Conservation (phyloP, 1,140 invertebrate genomes). For the Zelostemma sp. region DNA sequence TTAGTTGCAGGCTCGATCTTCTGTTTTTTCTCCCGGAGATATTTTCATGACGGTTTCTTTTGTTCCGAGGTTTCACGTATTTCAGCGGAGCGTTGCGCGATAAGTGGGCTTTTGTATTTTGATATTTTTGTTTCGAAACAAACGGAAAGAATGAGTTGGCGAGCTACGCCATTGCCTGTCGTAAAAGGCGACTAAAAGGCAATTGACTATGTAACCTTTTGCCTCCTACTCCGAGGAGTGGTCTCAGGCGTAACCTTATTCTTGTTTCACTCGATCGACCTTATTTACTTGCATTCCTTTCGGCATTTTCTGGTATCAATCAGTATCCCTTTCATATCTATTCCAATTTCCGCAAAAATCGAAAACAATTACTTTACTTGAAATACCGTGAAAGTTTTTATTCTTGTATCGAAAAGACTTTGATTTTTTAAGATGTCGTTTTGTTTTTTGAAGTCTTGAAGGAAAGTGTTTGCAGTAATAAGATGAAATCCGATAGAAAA, state of each 20-base stretch:
- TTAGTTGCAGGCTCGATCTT: too few relatives aligned
- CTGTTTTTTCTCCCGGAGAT: too few relatives aligned
- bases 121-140: slow-evolving; percentile 44
- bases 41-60: too few relatives aligned
- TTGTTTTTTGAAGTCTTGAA: too few relatives aligned
- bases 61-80: too few relatives aligned
- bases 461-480: too few relatives aligned
- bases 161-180: slow-evolving; percentile 18
- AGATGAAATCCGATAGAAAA: not conserved
- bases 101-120: not conserved
- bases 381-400: too few relatives aligned
- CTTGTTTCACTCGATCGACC: slow-evolving; percentile 52
- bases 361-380: too few relatives aligned
- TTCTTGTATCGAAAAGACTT: too few relatives aligned
- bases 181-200: slow-evolving; percentile 53
- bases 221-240: slow-evolving; percentile 48
- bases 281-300: slow-evolving; percentile 45
- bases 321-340: slow-evolving; percentile 24
- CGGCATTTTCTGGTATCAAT: slow-evolving; percentile 44
- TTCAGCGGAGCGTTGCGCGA: too few relatives aligned
- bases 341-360: not conserved
- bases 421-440: too few relatives aligned
- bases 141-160: slow-evolving; percentile 30
- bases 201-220: slow-evolving; percentile 50
- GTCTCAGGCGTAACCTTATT: slow-evolving; percentile 52